These are phyloP conservation scores for Agonopterix heracliana DNA, from an alignment of 2,888 invertebrate species.

Conservation along the genomic window DNA sequence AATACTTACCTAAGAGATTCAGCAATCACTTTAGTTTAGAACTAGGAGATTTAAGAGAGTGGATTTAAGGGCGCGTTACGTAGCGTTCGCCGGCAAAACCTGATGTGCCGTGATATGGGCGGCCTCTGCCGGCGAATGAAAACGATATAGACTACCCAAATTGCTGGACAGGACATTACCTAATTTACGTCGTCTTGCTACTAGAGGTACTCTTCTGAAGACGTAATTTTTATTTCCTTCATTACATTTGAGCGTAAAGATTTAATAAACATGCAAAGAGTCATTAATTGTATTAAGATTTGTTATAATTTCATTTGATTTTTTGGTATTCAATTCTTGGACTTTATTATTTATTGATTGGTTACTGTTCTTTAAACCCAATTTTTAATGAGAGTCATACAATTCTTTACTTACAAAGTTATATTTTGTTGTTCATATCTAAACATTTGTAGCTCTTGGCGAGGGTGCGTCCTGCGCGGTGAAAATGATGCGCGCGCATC, in stretches of 20 bases:
- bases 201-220: neutral
- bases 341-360: neutral
- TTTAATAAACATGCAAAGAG: too few species aligned
- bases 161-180: constrained; percentile 37
- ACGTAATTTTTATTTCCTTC: too few species aligned
- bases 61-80: constrained; percentile 44
- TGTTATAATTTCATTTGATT: neutral
- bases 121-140: constrained; percentile 61
- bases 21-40: neutral
- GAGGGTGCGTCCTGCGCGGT: constrained; percentile 67
- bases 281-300: too few species aligned
- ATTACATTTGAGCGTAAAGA: too few species aligned
- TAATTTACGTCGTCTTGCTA: neutral
- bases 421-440: constrained; percentile 32
- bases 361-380: neutral
- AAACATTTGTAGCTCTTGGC: constrained; percentile 45
- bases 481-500: constrained; percentile 66
- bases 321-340: neutral
- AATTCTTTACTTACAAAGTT: neutral
- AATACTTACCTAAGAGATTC: constrained; percentile 35
- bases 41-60: neutral
- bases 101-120: constrained; percentile 61
- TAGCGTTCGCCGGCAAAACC: constrained; percentile 58
- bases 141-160: constrained; percentile 38
- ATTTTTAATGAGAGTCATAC: neutral